Percentiles rank a stretch among this genome's conserved stretches.
Conservation (phyloP, 2,888 invertebrate species). For the Mellilla xanthometata region DNA sequence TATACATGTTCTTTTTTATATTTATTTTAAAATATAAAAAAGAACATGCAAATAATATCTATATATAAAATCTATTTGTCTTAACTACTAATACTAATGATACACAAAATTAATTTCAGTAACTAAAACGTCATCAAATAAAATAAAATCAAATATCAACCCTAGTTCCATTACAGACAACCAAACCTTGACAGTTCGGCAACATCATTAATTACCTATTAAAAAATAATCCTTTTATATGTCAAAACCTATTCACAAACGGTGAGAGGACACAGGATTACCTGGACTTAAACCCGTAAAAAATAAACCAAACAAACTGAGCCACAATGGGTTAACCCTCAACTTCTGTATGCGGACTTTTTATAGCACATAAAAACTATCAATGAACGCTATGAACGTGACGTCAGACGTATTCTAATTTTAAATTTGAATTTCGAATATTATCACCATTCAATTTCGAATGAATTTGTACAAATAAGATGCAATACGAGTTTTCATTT, state of each 20-base stretch:
- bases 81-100: too few relatives aligned
- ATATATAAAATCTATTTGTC: too few relatives aligned
- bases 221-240: conserved; percentile 77
- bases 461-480: background rate
- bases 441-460: background rate
- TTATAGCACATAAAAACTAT: conserved; percentile 38
- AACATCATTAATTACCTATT: conserved; percentile 80
- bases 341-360: conserved; percentile 48
- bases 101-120: conserved; percentile 19
- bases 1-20: too few relatives aligned
- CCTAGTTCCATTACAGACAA: conserved; percentile 31
- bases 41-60: too few relatives aligned
- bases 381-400: conserved; percentile 26
- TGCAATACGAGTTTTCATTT: background rate
- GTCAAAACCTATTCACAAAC: conserved; percentile 69
- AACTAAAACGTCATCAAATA: too few relatives aligned
- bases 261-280: conserved; percentile 75
- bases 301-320: conserved; percentile 69
- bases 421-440: conserved; percentile 25
- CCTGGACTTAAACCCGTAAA: conserved; percentile 73
- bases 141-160: conserved; percentile 38
- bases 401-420: conserved; percentile 14
- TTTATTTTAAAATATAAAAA: too few relatives aligned
- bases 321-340: conserved; percentile 60
- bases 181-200: conserved; percentile 44